These are phyloP conservation scores for Oryzias melastigma DNA, from an alignment of 2,113 vertebrate genomes.

Conservation along the genomic window DNA sequence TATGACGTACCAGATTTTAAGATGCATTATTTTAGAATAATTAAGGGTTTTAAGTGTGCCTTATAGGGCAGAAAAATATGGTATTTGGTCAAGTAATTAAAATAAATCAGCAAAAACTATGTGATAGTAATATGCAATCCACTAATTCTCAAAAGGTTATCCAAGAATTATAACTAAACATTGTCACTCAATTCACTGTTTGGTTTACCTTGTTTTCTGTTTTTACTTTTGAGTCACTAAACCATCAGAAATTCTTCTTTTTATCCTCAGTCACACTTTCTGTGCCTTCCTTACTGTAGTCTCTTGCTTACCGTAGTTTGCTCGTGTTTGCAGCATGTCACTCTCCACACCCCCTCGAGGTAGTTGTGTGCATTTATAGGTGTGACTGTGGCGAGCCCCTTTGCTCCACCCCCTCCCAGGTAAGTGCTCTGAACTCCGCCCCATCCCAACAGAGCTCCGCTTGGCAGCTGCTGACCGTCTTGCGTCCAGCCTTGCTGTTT, in stretches of 20 bases:
- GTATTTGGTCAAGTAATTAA: no score
- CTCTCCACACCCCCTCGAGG: conserved; percentile 88
- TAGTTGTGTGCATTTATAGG: conserved; percentile 82
- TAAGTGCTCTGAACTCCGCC: conserved; percentile 46
- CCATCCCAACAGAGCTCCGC: conserved; percentile 26
- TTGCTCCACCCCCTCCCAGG: conserved; percentile 70
- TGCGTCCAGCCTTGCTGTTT: conserved; percentile 40
- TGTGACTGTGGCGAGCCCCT: conserved; percentile 83
- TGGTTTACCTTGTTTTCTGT: no score
- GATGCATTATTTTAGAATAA: no score
- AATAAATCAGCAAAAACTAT: no score
- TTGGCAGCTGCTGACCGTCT: conserved; percentile 4
- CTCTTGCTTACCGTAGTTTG: conserved; percentile 46
- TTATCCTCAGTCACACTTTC: neutral
- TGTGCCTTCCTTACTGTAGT: conserved; percentile 3
- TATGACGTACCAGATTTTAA: no score
- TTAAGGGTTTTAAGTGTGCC: no score
- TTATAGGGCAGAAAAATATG: no score
- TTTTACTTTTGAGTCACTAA: neutral
- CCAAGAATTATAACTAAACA: no score
- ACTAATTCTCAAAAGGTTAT: no score
- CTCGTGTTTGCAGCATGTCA: conserved; percentile 76
- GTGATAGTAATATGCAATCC: no score
- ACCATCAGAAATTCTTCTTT: neutral
- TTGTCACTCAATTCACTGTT: no score